Evolutionary conservation across 2,888 invertebrate species (phyloP).

Genomic region (Lithophane leautieri): DNA sequence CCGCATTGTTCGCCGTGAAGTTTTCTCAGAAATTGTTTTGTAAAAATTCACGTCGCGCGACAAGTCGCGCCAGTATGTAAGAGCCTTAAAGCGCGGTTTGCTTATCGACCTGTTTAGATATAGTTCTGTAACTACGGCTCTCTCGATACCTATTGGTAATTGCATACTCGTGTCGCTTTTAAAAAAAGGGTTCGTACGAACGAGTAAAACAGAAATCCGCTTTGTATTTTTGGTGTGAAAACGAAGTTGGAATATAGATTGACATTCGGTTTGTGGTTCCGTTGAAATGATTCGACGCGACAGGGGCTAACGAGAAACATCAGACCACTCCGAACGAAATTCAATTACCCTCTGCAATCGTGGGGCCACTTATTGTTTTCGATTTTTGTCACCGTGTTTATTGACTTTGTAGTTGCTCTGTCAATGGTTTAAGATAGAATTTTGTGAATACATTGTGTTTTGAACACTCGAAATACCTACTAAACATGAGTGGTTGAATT

Average conservation of each 20-base stretch:
- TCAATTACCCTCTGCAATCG: slow-evolving; percentile 70
- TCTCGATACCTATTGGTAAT: slow-evolving; percentile 51
- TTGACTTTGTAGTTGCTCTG: slow-evolving; percentile 27
- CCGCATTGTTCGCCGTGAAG: too few relatives aligned
- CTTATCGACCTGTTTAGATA: slow-evolving; percentile 29
- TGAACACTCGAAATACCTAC: background rate
- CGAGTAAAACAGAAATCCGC: slow-evolving; percentile 60
- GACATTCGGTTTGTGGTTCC: slow-evolving; percentile 70
- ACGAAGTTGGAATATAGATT: slow-evolving; percentile 73
- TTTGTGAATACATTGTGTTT: background rate
- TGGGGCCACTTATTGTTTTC: slow-evolving; percentile 69
- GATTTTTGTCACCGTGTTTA: slow-evolving; percentile 60
- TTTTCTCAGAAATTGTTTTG: too few relatives aligned
- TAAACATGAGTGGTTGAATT: background rate
- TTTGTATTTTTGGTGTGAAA: slow-evolving; percentile 73
- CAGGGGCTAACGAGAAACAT: slow-evolving; percentile 75
- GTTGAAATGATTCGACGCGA: slow-evolving; percentile 73
- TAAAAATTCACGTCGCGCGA: too few relatives aligned
- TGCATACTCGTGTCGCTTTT: slow-evolving; percentile 64
- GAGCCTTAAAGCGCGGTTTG: background rate
- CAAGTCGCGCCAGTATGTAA: too few relatives aligned
- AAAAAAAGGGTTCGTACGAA: slow-evolving; percentile 52
- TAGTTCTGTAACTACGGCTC: slow-evolving; percentile 35
- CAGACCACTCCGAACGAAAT: slow-evolving; percentile 69
- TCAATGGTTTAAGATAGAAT: slow-evolving; percentile 8